A percentile compares a stretch with the other conserved stretches of the same genome.
These are phyloP conservation scores for Galerucella pusilla DNA, from an alignment of 2,888 invertebrate species.

Conservation along the genomic window DNA sequence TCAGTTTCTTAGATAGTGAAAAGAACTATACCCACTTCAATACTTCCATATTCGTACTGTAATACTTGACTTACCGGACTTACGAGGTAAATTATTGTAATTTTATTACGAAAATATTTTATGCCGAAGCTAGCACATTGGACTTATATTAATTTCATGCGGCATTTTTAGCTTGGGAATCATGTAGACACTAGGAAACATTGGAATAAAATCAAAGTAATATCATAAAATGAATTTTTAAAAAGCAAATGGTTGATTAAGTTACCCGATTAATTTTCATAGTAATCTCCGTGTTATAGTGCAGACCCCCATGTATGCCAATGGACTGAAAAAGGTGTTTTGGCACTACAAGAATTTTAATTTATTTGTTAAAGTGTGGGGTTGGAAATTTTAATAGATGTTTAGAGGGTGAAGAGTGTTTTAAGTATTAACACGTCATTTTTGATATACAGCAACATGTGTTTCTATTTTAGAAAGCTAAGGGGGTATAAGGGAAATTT, in stretches of 20 bases:
- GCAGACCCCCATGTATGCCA: slow-evolving; percentile 22
- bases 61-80: too few relatives aligned
- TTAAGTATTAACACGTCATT: slow-evolving; percentile 45
- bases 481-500: slow-evolving; percentile 34
- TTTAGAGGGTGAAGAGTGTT: slow-evolving; percentile 38
- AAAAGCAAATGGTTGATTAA: not conserved
- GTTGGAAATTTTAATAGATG: slow-evolving; percentile 35
- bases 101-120: too few relatives aligned
- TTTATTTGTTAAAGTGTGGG: slow-evolving; percentile 31
- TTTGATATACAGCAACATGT: slow-evolving; percentile 44
- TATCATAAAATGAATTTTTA: not conserved
- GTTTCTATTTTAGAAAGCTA: slow-evolving; percentile 38
- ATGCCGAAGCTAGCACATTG: too few relatives aligned
- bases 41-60: too few relatives aligned
- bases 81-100: too few relatives aligned
- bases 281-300: not conserved
- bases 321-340: slow-evolving; percentile 40
- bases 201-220: too few relatives aligned
- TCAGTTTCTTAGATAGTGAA: too few relatives aligned
- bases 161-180: too few relatives aligned
- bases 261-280: not conserved
- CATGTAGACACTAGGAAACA: too few relatives aligned
- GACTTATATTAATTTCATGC: too few relatives aligned
- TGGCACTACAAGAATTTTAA: slow-evolving; percentile 33
- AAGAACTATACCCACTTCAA: too few relatives aligned